Evolutionary conservation across 2,113 vertebrate genomes (phyloP).

Genomic region (Scophthalmus maximus): DNA sequence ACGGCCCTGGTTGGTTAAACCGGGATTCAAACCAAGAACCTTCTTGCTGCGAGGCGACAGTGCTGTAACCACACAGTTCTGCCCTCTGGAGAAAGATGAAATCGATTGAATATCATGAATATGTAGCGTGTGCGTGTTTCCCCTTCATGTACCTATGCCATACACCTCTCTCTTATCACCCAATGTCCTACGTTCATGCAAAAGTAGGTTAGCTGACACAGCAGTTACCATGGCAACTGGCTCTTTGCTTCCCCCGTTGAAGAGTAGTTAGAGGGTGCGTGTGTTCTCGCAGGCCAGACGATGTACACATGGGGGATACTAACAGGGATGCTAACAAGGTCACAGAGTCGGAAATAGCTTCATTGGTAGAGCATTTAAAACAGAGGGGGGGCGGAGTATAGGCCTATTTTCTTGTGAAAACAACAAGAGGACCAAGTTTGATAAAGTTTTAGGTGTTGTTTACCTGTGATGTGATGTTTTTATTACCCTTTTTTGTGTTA

Average conservation of each 20-base stretch:
- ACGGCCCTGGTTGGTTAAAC: too few relatives aligned
- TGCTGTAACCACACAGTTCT: too few relatives aligned
- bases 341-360: slow-evolving; percentile 11
- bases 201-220: slow-evolving; percentile 79
- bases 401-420: too few relatives aligned
- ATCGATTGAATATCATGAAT: slow-evolving; percentile 36
- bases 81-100: not conserved
- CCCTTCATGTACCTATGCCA: slow-evolving; percentile 35
- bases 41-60: too few relatives aligned
- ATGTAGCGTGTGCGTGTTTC: slow-evolving; percentile 7
- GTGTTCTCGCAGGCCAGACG: slow-evolving; percentile 46
- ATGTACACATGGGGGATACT: not conserved
- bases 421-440: not conserved
- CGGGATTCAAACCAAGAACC: too few relatives aligned
- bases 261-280: slow-evolving; percentile 56
- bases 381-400: too few relatives aligned
- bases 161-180: slow-evolving; percentile 54
- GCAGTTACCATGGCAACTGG: slow-evolving; percentile 79
- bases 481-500: too few relatives aligned
- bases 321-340: slow-evolving; percentile 49
- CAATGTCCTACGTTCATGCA: slow-evolving; percentile 71
- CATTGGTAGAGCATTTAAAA: not conserved
- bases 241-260: slow-evolving; percentile 63
- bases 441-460: too few relatives aligned
- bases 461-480: too few relatives aligned